phyloP scores from a whole-genome alignment of 2,797 vertebrate species.

The Lophius americanus region DNA sequence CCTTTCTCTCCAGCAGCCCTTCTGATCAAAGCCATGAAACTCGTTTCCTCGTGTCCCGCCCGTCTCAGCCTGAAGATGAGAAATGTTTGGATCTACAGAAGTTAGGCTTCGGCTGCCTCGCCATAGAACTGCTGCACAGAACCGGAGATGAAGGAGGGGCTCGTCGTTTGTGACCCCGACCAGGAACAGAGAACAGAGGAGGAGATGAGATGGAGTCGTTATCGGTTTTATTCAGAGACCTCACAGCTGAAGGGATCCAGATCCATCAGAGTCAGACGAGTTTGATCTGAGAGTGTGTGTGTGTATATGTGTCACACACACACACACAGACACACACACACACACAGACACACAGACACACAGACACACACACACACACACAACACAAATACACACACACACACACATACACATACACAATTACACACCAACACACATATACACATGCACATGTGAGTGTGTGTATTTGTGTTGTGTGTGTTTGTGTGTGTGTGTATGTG shows the following conservation, averaged over 20 bases:
- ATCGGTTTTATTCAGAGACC: conserved; percentile 27
- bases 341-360: too few relatives aligned
- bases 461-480: conserved; percentile 4
- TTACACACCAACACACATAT: too few relatives aligned
- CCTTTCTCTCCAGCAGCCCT: conserved; percentile 27
- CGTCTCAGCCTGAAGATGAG: conserved; percentile 40
- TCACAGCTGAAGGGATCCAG: conserved; percentile 14
- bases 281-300: conserved; percentile 62
- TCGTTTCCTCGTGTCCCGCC: not conserved
- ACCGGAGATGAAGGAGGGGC: conserved; percentile 12
- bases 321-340: too few relatives aligned
- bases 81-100: conserved; percentile 45
- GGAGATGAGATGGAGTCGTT: conserved; percentile 4
- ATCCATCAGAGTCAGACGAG: conserved; percentile 20
- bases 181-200: conserved; percentile 22
- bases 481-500: conserved; percentile 49
- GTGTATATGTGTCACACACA: conserved; percentile 12
- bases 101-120: conserved; percentile 4
- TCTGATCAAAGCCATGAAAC: conserved; percentile 39
- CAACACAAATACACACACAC: too few relatives aligned
- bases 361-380: too few relatives aligned
- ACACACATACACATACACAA: too few relatives aligned
- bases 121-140: not conserved
- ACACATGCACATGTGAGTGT: too few relatives aligned
- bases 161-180: conserved; percentile 7